phyloP scores from a whole-genome alignment of 2,888 invertebrate genomes.

The Andrena trimmerana region DNA sequence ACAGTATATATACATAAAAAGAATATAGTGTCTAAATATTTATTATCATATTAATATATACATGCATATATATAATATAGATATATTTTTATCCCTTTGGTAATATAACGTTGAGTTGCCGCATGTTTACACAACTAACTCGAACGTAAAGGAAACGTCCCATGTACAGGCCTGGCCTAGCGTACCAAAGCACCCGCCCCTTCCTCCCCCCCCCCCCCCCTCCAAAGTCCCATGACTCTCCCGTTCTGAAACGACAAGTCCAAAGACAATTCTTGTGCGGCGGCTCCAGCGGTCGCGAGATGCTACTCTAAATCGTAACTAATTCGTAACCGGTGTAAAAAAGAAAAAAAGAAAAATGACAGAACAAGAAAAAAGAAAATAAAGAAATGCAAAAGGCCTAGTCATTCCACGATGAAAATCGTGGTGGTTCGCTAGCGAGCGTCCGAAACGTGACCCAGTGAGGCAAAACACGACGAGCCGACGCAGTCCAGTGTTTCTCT shows the following conservation, averaged over 20 bases:
- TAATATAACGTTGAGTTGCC: conserved; percentile 70
- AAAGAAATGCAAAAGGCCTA: conserved; percentile 59
- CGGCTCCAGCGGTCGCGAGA: conserved; percentile 33
- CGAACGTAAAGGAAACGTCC: conserved; percentile 63
- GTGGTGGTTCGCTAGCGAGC: conserved; percentile 37
- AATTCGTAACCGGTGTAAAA: conserved; percentile 26
- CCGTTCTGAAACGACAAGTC: conserved; percentile 51
- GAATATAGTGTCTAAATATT: conserved; percentile 51
- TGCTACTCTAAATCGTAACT: conserved; percentile 15
- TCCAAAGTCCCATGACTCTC: neutral
- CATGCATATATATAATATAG: conserved; percentile 57
- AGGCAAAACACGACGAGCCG: conserved; percentile 37
- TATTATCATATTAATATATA: conserved; percentile 71
- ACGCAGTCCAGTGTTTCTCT: conserved; percentile 20
- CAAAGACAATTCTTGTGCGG: conserved; percentile 65
- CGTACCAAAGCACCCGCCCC: conserved; percentile 82
- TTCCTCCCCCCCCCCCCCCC: conserved; percentile 9
- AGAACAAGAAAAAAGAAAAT: conserved; percentile 9
- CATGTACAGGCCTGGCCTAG: conserved; percentile 83
- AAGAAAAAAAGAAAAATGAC: neutral
- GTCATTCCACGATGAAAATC: conserved; percentile 61
- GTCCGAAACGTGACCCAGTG: conserved; percentile 39
- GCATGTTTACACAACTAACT: conserved; percentile 81
- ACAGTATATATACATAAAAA: conserved; percentile 31
- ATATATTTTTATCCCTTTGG: conserved; percentile 52